phyloP scores from a whole-genome alignment of 2,888 invertebrate genomes.

The Ophion ventricosus region DNA sequence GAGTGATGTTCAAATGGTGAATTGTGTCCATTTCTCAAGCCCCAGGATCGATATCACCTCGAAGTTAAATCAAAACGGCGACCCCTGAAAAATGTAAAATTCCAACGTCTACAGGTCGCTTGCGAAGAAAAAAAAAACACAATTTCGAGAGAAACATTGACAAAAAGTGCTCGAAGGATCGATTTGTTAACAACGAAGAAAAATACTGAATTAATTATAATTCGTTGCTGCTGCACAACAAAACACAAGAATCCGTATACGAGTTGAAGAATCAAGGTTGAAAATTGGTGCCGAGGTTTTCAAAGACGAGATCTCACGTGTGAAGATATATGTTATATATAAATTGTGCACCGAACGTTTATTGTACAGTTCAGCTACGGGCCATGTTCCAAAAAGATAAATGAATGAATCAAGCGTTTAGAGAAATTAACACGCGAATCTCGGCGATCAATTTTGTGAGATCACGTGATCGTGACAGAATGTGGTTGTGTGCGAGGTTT shows the following conservation, averaged over 20 bases:
- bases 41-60: not conserved
- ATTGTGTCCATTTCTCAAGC: not conserved
- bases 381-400: conserved; percentile 68
- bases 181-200: conserved; percentile 8
- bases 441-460: conserved; percentile 59
- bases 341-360: conserved; percentile 61
- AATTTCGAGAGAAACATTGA: not conserved
- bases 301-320: conserved; percentile 35
- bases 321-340: conserved; percentile 52
- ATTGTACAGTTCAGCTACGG: conserved; percentile 62
- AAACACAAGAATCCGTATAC: conserved; percentile 18
- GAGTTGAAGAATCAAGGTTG: conserved; percentile 57
- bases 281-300: conserved; percentile 69
- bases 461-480: conserved; percentile 29
- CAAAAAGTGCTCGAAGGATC: not conserved
- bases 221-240: not conserved
- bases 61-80: not conserved
- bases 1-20: conserved; percentile 2
- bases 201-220: conserved; percentile 10
- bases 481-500: conserved; percentile 5
- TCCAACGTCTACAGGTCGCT: not conserved
- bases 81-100: not conserved
- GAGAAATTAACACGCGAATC: conserved; percentile 46
- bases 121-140: not conserved
- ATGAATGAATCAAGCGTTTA: conserved; percentile 67